These are phyloP conservation scores for Coelinius sp. DNA, from an alignment of 2,888 invertebrate genomes.

Conservation along the genomic window DNA sequence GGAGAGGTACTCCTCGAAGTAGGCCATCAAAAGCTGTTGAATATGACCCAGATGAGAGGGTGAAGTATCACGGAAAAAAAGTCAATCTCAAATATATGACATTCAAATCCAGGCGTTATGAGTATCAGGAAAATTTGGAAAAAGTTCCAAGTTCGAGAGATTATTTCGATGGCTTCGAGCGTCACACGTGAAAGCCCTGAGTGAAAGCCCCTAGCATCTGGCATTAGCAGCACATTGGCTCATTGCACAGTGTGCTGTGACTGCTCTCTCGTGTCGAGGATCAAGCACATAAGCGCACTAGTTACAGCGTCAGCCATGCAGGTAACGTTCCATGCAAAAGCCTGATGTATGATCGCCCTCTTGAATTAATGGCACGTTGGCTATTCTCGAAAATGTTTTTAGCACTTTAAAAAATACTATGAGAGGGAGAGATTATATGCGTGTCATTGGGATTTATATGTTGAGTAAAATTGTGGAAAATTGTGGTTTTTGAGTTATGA, in stretches of 20 bases:
- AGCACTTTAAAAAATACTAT: neutral
- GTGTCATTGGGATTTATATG: constrained; percentile 3
- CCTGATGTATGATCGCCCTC: constrained; percentile 14
- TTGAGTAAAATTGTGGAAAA: neutral
- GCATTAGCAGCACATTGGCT: constrained; percentile 2
- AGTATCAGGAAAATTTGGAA: neutral
- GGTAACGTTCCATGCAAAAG: constrained; percentile 25
- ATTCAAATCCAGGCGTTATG: neutral
- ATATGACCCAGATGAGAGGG: neutral
- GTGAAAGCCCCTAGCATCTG: constrained; percentile 8
- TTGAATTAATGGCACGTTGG: constrained; percentile 20
- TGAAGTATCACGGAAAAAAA: neutral
- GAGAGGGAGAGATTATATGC: neutral
- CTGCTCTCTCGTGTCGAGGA: constrained; percentile 4
- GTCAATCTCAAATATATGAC: neutral
- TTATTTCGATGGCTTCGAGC: neutral
- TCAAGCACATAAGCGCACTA: constrained; percentile 23
- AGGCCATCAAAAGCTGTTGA: constrained; percentile 6
- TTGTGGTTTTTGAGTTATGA: neutral
- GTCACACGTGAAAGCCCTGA: neutral
- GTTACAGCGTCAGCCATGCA: constrained; percentile 8
- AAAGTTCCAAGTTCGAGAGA: neutral
- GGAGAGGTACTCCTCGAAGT: neutral
- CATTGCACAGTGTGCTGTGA: neutral
- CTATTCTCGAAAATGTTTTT: constrained; percentile 12